phyloP scores from a whole-genome alignment of 2,113 vertebrate species.

The Aegotheles bennettii region DNA sequence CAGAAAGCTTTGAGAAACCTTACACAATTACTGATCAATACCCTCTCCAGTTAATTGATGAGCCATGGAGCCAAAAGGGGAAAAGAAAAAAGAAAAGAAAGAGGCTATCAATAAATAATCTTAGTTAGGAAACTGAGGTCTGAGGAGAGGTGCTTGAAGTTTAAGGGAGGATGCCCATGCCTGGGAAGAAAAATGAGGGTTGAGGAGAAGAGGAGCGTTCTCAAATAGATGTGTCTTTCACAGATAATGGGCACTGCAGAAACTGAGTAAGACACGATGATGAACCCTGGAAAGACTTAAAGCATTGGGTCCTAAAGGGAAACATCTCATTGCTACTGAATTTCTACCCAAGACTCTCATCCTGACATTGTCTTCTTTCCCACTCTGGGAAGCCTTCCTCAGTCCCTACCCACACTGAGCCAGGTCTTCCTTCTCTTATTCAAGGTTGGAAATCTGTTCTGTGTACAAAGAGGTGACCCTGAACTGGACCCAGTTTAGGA shows the following conservation, averaged over 20 bases:
- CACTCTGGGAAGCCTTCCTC: background rate
- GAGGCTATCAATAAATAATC: constrained; percentile 58
- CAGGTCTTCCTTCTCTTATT: background rate
- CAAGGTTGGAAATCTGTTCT: background rate
- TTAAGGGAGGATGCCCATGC: background rate
- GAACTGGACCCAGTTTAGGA: background rate
- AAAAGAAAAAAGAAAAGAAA: constrained; percentile 1
- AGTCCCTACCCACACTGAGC: background rate
- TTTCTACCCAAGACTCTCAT: background rate
- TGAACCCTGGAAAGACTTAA: background rate
- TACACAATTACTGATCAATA: constrained; percentile 69
- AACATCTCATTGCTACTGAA: background rate
- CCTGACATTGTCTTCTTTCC: background rate
- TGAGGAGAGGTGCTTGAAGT: constrained; percentile 22
- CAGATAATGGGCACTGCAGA: background rate
- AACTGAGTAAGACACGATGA: background rate
- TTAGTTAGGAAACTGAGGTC: constrained; percentile 41
- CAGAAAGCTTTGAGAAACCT: constrained; percentile 50
- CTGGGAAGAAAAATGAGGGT: constrained; percentile 13
- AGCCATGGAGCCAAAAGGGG: constrained; percentile 11
- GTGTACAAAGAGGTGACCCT: background rate
- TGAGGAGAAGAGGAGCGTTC: background rate
- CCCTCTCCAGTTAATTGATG: constrained; percentile 64
- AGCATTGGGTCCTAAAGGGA: background rate
- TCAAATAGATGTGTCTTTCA: background rate